Conservation (phyloP, 2,797 vertebrate species). For the Salarias fasciatus region DNA sequence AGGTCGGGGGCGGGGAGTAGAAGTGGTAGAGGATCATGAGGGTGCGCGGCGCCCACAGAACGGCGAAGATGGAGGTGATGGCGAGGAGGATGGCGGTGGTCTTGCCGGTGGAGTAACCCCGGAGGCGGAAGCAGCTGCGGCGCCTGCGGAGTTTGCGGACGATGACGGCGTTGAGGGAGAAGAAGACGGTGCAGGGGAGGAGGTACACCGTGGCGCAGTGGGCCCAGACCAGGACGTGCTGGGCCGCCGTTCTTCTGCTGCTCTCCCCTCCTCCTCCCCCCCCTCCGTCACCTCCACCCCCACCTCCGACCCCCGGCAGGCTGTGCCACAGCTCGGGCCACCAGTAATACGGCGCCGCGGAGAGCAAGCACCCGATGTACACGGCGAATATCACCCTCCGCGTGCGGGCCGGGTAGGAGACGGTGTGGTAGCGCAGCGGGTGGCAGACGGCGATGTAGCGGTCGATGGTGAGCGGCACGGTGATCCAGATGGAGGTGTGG, state of each 20-base stretch:
- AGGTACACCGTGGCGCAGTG: conserved; percentile 95
- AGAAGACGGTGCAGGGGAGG: conserved; percentile 95
- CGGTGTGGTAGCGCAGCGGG: conserved; percentile 92
- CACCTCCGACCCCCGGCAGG: conserved; percentile 58
- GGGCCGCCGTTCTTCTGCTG: conserved; percentile 82
- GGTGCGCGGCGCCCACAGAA: conserved; percentile 94
- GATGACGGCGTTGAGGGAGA: conserved; percentile 92
- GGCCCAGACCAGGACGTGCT: conserved; percentile 93
- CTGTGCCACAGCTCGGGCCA: conserved; percentile 97
- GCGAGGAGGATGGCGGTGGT: conserved; percentile 95
- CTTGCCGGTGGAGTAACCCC: conserved; percentile 94
- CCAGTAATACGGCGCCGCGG: conserved; percentile 96
- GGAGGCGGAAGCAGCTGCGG: conserved; percentile 91
- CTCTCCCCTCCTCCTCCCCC: conserved; percentile 41
- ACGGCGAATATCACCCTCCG: conserved; percentile 91
- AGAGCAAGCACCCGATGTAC: conserved; percentile 90
- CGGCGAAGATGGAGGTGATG: conserved; percentile 94
- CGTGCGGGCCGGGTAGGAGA: conserved; percentile 95
- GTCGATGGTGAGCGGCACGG: conserved; percentile 93
- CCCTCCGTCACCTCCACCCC: conserved; percentile 36
- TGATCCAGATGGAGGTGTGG: conserved; percentile 98
- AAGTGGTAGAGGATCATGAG: conserved; percentile 95
- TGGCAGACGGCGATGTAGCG: conserved; percentile 97
- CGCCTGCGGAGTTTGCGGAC: conserved; percentile 90
- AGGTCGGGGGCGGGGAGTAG: conserved; percentile 87